A percentile compares a stretch with the other conserved stretches of the same genome.
Evolutionary conservation across 2,888 invertebrate species (phyloP).

Genomic region (Oscheius sp.): DNA sequence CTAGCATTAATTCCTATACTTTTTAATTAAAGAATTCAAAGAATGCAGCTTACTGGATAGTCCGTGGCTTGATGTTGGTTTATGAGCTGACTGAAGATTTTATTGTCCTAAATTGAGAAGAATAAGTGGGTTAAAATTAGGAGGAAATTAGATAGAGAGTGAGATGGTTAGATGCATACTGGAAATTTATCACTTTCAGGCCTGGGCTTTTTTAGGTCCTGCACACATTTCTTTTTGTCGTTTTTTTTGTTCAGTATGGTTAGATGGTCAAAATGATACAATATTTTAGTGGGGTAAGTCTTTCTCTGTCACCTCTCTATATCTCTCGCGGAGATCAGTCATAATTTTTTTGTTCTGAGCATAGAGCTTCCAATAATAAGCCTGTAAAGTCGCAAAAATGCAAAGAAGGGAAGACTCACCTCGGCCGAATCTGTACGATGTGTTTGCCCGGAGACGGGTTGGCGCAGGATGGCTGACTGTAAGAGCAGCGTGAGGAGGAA

Average conservation of each 20-base stretch:
- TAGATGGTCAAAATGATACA: too few species aligned
- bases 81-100: slow-evolving; percentile 27
- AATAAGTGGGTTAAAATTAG: neutral
- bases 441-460: neutral
- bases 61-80: neutral
- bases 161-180: too few species aligned
- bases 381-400: slow-evolving; percentile 34
- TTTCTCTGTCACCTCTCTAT: slow-evolving; percentile 45
- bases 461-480: slow-evolving; percentile 6
- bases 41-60: slow-evolving; percentile 1
- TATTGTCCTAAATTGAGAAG: slow-evolving; percentile 26
- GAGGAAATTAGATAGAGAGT: neutral
- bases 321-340: slow-evolving; percentile 49
- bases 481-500: slow-evolving; percentile 22
- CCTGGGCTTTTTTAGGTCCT: too few species aligned
- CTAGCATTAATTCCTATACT: neutral
- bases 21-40: neutral
- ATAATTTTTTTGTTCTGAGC: slow-evolving; percentile 55
- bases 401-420: neutral
- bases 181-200: too few species aligned
- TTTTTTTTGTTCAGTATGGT: too few species aligned
- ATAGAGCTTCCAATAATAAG: slow-evolving; percentile 59
- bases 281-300: neutral
- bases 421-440: neutral
- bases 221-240: too few species aligned